Evolutionary conservation across 2,113 vertebrate genomes (phyloP).

Genomic region (Mus spicilegus): DNA sequence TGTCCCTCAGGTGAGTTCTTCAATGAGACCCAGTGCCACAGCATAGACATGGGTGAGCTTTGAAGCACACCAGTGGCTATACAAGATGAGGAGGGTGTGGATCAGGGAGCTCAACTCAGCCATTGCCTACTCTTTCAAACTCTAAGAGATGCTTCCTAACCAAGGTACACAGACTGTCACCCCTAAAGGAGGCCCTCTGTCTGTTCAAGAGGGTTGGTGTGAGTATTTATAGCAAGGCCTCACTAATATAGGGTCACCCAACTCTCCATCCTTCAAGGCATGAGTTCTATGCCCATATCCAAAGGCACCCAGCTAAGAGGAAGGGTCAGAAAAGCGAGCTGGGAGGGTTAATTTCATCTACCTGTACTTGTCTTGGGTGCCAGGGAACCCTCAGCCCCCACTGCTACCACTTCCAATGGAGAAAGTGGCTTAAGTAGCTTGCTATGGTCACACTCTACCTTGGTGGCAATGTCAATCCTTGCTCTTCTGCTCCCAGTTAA

Average conservation of each 20-base stretch:
- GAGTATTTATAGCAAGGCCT: neutral
- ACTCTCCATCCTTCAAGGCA: no score
- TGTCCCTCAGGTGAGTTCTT: conserved; percentile 9
- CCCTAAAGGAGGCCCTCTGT: neutral
- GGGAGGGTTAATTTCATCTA: neutral
- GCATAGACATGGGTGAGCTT: neutral
- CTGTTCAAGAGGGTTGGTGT: neutral
- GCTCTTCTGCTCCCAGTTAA: neutral
- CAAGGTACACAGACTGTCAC: neutral
- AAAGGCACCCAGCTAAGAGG: neutral
- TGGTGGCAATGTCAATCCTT: neutral
- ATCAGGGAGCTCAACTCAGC: neutral
- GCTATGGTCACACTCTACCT: neutral
- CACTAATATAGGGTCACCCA: neutral
- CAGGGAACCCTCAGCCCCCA: neutral
- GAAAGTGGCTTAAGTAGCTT: neutral
- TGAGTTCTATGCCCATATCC: neutral
- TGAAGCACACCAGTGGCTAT: neutral
- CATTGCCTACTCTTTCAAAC: neutral
- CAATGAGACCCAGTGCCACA: neutral
- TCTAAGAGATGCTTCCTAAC: neutral
- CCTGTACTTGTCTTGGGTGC: no score
- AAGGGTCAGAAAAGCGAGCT: neutral
- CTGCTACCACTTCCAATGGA: neutral
- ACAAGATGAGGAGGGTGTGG: neutral